Conservation (phyloP, 2,888 invertebrate genomes). For the Sialis fuliginosa region DNA sequence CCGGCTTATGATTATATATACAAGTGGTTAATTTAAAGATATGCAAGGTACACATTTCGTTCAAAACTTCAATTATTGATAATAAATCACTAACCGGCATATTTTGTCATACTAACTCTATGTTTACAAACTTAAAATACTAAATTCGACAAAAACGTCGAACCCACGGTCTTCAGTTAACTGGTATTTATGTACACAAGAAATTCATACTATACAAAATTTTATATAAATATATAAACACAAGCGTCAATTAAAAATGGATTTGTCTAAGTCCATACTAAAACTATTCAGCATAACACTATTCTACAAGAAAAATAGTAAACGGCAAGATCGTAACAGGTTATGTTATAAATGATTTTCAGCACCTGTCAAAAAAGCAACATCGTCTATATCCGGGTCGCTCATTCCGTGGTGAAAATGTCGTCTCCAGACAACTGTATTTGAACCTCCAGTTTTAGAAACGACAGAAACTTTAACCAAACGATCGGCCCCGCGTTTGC, state of each 20-base stretch:
- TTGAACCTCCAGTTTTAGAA: slow-evolving; percentile 26
- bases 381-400: slow-evolving; percentile 84
- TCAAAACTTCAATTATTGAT: no score
- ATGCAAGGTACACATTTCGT: no score
- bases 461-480: slow-evolving; percentile 29
- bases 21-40: no score
- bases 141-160: no score
- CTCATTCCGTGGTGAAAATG: slow-evolving; percentile 46
- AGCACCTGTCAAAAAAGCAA: slow-evolving; percentile 75
- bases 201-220: not conserved
- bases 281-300: no score
- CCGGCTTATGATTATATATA: not conserved
- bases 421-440: slow-evolving; percentile 30
- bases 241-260: not conserved
- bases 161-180: no score
- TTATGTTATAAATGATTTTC: no score
- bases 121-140: no score
- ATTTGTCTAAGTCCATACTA: not conserved
- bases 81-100: no score
- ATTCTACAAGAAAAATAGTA: no score
- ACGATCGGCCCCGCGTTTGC: slow-evolving; percentile 20
- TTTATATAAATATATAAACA: not conserved
- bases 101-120: no score
- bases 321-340: no score
- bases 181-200: not conserved